phyloP scores from a whole-genome alignment of 2,797 vertebrate species.

The Apogon hyalosoma region DNA sequence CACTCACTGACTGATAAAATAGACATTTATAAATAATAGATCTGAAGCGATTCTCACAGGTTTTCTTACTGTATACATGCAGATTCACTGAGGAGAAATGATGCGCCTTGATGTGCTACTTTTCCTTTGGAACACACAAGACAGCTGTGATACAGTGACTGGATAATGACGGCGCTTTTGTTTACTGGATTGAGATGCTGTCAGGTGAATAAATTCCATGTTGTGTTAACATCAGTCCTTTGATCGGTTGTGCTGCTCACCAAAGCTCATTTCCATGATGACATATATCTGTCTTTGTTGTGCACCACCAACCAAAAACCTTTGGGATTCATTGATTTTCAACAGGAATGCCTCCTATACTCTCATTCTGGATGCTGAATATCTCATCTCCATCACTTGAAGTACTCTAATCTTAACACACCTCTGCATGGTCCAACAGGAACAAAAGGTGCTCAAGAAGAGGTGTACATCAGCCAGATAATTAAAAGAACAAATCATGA shows the following conservation, averaged over 20 bases:
- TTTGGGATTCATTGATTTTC: slow-evolving; percentile 56
- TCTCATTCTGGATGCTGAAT: slow-evolving; percentile 38
- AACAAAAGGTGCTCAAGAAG: slow-evolving; percentile 60
- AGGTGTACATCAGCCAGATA: slow-evolving; percentile 69
- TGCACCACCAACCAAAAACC: slow-evolving; percentile 34
- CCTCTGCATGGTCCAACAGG: slow-evolving; percentile 54
- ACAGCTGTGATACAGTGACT: slow-evolving; percentile 39
- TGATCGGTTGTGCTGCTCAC: slow-evolving; percentile 47
- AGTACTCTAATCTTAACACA: slow-evolving; percentile 43
- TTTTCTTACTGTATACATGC: slow-evolving; percentile 68
- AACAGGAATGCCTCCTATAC: slow-evolving; percentile 43
- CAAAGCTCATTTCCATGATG: slow-evolving; percentile 50
- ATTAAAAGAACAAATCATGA: slow-evolving; percentile 78
- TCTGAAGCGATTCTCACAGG: slow-evolving; percentile 57
- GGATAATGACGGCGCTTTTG: slow-evolving; percentile 24
- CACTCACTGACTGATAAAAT: slow-evolving; percentile 72
- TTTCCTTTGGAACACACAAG: slow-evolving; percentile 53
- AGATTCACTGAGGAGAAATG: slow-evolving; percentile 52
- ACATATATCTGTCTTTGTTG: slow-evolving; percentile 56
- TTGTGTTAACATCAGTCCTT: slow-evolving; percentile 46
- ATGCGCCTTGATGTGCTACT: slow-evolving; percentile 48
- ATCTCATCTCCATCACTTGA: slow-evolving; percentile 51
- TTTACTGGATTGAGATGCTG: slow-evolving; percentile 50
- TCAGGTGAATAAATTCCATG: slow-evolving; percentile 30
- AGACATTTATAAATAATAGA: slow-evolving; percentile 74